A percentile compares a stretch with the other conserved stretches of the same genome.
Conservation (phyloP, 2,797 vertebrate species). For the Vespertilio murinus region DNA sequence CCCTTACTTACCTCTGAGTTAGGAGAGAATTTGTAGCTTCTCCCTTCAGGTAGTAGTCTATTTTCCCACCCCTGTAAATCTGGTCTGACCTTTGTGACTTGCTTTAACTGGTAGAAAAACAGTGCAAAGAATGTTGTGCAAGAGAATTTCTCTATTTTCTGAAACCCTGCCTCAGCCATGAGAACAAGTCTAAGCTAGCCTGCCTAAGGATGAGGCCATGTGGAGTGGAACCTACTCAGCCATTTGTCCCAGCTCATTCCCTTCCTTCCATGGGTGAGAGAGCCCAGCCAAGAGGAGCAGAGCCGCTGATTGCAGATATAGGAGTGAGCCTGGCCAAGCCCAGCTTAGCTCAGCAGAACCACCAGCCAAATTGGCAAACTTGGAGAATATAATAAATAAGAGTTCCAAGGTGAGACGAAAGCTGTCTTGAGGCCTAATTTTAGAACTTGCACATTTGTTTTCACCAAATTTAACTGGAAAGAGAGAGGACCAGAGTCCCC, state of each 20-base stretch:
- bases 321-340: neutral
- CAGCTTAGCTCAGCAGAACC: neutral
- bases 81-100: neutral
- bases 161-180: neutral
- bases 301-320: neutral
- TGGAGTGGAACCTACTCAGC: neutral
- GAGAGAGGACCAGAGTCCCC: neutral
- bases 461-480: neutral
- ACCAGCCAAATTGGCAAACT: neutral
- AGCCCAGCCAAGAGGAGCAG: neutral
- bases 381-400: slow-evolving; percentile 10
- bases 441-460: neutral
- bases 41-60: neutral
- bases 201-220: neutral
- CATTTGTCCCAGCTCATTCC: neutral
- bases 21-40: neutral
- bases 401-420: neutral
- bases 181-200: neutral
- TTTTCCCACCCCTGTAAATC: neutral
- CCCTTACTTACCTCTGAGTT: neutral
- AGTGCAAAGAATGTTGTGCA: neutral
- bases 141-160: neutral
- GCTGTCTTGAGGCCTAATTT: neutral
- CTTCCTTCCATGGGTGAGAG: neutral
- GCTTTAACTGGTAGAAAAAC: neutral